Base-by-base conservation (phyloP, 2,888 invertebrate genomes). In the Sericinus montela region DNA sequence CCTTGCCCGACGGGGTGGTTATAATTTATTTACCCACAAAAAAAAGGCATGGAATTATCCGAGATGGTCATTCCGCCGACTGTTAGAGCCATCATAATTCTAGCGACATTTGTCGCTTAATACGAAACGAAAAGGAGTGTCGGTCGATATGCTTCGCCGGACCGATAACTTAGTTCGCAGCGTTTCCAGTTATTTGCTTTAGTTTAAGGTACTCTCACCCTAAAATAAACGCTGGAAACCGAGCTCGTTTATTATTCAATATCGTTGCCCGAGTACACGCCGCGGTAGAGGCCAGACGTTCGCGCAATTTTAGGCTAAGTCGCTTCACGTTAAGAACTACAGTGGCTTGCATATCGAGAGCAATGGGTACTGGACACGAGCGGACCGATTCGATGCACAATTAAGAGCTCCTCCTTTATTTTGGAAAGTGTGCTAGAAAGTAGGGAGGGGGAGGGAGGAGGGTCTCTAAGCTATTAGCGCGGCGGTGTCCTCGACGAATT, bases 391-490 rank as follows among this genome's bases (percentile, higher is more conserved):
- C 66, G 64, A 65, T 70, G 69, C 71, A 68, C 72, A 78, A 77
- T 78, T 80, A 79, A 68, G 72, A 72, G 76, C 62, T 69, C 69
- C 74, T 72, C 74, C 77, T 74, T 75, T 79, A 78, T 74, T 79
- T 72, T 73, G 68, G 70, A 72, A 75, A 75, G 75, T 72, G 78
- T 75, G 77, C 78, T 73, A 41, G 56, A 39, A 55, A 41, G 37
- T 45, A 44, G 45, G 52, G 37, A 53, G 64, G 56, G 67, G 60
- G 48, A 67, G 5, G 19, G 19, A 5, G 63, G 75, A 72, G 63
- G 77, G 75, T 72, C 70, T 67, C 67, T 63, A 62, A 69, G 76
- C 85, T 81, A 85, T 86, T 86, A 87, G 81, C 80, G 75, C 77
- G 78, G 69, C 71, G 64, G 62, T 75, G 78, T 71, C 74, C 74